Evolutionary conservation across 1,140 invertebrate species (phyloP).

Genomic region (Holcopasites calliopsidis): DNA sequence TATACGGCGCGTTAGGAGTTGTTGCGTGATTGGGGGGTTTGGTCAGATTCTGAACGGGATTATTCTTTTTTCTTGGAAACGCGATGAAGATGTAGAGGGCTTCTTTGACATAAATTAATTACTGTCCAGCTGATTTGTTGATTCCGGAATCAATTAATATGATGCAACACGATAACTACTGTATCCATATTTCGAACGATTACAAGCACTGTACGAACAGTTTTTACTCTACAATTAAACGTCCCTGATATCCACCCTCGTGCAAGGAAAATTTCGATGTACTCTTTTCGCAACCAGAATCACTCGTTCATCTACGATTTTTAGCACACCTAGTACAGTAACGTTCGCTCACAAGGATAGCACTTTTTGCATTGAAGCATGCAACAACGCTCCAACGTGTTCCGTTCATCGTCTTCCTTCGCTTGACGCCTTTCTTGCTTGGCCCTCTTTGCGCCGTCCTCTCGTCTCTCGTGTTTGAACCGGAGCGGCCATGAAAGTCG

Average conservation of each 20-base stretch:
- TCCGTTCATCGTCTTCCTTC: neutral
- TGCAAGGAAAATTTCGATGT: too few species aligned
- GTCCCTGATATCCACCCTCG: too few species aligned
- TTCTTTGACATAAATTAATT: too few species aligned
- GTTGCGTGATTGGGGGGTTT: neutral
- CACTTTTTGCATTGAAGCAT: neutral
- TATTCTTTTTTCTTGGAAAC: neutral
- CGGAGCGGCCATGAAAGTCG: conserved; percentile 9
- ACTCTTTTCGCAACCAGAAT: neutral
- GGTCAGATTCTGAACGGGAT: neutral
- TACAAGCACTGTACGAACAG: too few species aligned
- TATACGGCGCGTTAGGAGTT: neutral
- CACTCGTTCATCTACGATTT: neutral
- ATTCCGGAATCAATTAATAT: too few species aligned
- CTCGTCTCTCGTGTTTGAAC: conserved; percentile 3
- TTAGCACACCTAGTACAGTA: neutral
- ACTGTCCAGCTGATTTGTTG: too few species aligned
- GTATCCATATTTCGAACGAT: too few species aligned
- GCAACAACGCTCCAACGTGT: neutral
- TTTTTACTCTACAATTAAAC: too few species aligned
- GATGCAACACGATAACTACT: too few species aligned
- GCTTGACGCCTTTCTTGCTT: neutral
- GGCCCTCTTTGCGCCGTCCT: neutral
- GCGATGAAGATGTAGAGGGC: neutral
- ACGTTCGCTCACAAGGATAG: neutral